These are phyloP conservation scores for Rhagonycha fulva DNA, from an alignment of 2,888 invertebrate genomes.

Conservation along the genomic window DNA sequence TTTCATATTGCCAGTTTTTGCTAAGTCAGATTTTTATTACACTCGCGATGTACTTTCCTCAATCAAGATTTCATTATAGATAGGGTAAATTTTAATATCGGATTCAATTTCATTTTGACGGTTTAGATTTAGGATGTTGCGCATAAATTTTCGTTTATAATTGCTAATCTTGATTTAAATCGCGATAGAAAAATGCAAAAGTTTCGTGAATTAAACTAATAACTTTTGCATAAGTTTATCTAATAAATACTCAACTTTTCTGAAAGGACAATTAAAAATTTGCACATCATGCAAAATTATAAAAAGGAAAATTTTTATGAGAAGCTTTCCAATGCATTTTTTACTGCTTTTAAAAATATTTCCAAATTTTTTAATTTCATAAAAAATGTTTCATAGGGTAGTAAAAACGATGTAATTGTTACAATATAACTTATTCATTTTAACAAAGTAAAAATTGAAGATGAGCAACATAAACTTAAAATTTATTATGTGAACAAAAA, in stretches of 20 bases:
- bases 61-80: slow-evolving; percentile 58
- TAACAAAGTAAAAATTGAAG: not conserved
- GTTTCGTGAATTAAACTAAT: not conserved
- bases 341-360: not conserved
- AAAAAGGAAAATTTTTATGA: not conserved
- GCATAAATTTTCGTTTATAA: slow-evolving; percentile 45
- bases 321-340: not conserved
- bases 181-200: slow-evolving; percentile 20
- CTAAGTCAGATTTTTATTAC: slow-evolving; percentile 54
- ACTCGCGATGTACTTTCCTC: slow-evolving; percentile 51
- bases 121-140: slow-evolving; percentile 42
- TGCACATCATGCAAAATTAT: not conserved
- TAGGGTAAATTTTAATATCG: slow-evolving; percentile 55
- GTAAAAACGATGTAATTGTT: not conserved
- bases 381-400: not conserved
- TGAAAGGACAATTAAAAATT: not conserved
- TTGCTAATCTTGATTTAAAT: slow-evolving; percentile 41
- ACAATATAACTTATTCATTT: not conserved
- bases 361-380: not conserved
- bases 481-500: not conserved
- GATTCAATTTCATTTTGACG: slow-evolving; percentile 53
- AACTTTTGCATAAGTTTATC: not conserved
- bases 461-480: not conserved
- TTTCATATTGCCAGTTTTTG: slow-evolving; percentile 41
- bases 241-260: not conserved